Percentiles rank a stretch among this genome's conserved stretches.
These are phyloP conservation scores for Spheniscus mendiculus DNA, from an alignment of 2,113 vertebrate species.

Conservation along the genomic window DNA sequence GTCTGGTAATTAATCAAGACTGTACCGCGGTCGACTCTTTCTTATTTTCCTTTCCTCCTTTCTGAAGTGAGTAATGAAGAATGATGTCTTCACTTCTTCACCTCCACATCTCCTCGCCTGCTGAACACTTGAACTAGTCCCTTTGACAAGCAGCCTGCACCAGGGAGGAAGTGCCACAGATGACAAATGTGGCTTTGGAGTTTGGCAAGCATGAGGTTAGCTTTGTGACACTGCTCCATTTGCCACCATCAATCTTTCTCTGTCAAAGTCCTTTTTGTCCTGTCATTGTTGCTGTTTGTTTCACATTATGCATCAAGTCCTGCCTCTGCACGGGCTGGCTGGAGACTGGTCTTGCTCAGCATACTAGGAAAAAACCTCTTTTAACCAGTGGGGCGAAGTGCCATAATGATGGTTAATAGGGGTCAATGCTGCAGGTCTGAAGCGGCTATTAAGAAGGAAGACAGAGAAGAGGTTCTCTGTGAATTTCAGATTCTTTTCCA, in stretches of 20 bases:
- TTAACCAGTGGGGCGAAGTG: not conserved
- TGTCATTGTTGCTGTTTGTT: slow-evolving; percentile 2
- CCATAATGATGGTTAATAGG: not conserved
- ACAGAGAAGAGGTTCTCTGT: not conserved
- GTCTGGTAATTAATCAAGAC: slow-evolving; percentile 73
- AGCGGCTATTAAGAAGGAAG: not conserved
- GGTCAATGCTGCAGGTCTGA: not conserved
- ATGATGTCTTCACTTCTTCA: slow-evolving; percentile 67
- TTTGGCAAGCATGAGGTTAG: slow-evolving; percentile 8
- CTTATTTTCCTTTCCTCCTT: slow-evolving; percentile 39
- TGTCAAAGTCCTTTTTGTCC: slow-evolving; percentile 36
- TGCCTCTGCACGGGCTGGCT: not conserved
- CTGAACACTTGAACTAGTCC: slow-evolving; percentile 33
- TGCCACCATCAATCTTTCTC: slow-evolving; percentile 59
- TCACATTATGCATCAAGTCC: not conserved
- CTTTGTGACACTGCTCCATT: slow-evolving; percentile 49
- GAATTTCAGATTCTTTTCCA: not conserved
- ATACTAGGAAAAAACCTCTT: not conserved
- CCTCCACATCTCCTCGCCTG: slow-evolving; percentile 27
- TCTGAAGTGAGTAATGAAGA: slow-evolving; percentile 69
- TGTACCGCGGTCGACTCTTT: slow-evolving; percentile 17
- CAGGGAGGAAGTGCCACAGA: slow-evolving; percentile 20
- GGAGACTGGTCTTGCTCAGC: not conserved
- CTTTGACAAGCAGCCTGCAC: slow-evolving; percentile 38
- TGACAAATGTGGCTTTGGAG: slow-evolving; percentile 66